Conservation (phyloP, 2,888 invertebrate species). For the Agrotis exclamationis region DNA sequence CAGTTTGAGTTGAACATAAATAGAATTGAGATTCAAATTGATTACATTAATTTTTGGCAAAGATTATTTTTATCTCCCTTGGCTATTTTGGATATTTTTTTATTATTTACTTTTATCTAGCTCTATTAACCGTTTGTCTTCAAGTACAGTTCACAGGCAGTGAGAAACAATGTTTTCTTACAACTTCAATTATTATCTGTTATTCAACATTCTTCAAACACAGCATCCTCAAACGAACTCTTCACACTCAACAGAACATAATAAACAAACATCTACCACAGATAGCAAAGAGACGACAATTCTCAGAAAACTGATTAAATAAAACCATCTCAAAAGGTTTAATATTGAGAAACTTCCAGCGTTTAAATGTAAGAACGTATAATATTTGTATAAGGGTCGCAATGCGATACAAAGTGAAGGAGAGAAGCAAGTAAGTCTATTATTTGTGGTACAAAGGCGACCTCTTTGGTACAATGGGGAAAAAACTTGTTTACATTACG, state of each 20-base stretch:
- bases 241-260: conserved; percentile 10
- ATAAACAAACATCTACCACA: conserved; percentile 29
- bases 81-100: neutral
- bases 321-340: conserved; percentile 65
- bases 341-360: conserved; percentile 64
- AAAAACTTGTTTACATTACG: conserved; percentile 82
- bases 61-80: neutral
- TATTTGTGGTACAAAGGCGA: conserved; percentile 77
- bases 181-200: conserved; percentile 1
- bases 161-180: neutral
- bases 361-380: conserved; percentile 54
- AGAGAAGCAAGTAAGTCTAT: conserved; percentile 71
- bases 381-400: conserved; percentile 45
- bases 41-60: neutral
- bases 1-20: neutral
- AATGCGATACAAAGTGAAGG: conserved; percentile 30
- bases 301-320: conserved; percentile 51
- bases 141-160: too few relatives aligned
- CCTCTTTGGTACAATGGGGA: conserved; percentile 79
- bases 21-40: neutral
- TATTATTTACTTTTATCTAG: neutral
- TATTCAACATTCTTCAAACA: conserved; percentile 17
- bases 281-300: conserved; percentile 26
- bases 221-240: neutral
- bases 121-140: too few relatives aligned